Evolutionary conservation across 2,888 invertebrate genomes (phyloP).

Genomic region (Drosophila melanocephala): DNA sequence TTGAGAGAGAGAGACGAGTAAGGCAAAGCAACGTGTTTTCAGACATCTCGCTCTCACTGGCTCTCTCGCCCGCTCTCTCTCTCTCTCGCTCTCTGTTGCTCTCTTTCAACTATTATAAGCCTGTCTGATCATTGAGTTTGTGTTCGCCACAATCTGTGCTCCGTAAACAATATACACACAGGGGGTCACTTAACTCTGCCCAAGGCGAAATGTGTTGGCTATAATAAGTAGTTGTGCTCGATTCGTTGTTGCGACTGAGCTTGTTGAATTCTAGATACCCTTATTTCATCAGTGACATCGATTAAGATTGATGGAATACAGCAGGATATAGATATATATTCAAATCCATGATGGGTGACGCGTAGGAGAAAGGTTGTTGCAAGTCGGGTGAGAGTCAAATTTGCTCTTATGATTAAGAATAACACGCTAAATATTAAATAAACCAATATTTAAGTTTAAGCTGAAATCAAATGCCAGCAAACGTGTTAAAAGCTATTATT

Average conservation of each 20-base stretch:
- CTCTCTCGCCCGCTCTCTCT: not conserved
- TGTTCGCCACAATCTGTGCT: not conserved
- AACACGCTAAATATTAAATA: not conserved
- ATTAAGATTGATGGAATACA: no score
- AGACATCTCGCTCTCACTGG: not conserved
- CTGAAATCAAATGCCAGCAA: not conserved
- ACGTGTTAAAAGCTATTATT: no score
- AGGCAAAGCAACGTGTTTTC: conserved; percentile 39
- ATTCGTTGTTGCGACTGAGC: not conserved
- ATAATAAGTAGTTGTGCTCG: conserved; percentile 1
- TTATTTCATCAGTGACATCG: not conserved
- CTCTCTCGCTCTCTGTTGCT: not conserved
- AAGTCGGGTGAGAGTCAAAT: not conserved
- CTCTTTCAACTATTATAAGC: conserved; percentile 1
- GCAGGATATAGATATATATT: no score
- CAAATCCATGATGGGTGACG: no score
- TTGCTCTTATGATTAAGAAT: not conserved
- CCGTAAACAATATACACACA: not conserved
- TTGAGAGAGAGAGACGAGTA: conserved; percentile 49
- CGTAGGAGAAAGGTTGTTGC: not conserved
- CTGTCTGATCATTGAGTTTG: conserved; percentile 1
- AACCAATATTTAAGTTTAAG: not conserved
- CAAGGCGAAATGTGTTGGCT: conserved; percentile 9
- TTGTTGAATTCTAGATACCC: not conserved
- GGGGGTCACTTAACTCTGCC: conserved; percentile 4